These are phyloP conservation scores for Chaetoderma sp. DNA, from an alignment of 2,888 invertebrate genomes.

Conservation along the genomic window DNA sequence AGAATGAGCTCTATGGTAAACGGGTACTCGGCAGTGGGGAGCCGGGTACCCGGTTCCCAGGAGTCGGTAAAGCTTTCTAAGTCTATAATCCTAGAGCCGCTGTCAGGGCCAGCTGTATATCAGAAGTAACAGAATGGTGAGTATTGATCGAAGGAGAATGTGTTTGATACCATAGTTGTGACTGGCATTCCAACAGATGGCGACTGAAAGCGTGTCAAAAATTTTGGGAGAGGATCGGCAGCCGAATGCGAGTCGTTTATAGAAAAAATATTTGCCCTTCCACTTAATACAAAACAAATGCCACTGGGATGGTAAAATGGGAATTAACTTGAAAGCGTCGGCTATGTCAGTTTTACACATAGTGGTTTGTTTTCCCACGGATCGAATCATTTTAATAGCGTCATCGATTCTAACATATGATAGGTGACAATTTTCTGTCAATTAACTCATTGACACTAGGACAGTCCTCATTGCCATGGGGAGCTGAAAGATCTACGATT, in stretches of 20 bases:
- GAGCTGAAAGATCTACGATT: slow-evolving; percentile 36
- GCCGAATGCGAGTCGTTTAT: slow-evolving; percentile 18
- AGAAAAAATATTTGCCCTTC: slow-evolving; percentile 13
- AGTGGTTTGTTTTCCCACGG: slow-evolving; percentile 8
- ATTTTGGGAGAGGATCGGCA: slow-evolving; percentile 15
- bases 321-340: slow-evolving; percentile 17
- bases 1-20: too few relatives aligned
- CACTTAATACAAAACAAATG: slow-evolving; percentile 13
- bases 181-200: slow-evolving; percentile 16
- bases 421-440: slow-evolving; percentile 26
- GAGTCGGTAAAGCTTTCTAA: too few relatives aligned
- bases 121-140: too few relatives aligned
- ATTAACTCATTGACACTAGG: slow-evolving; percentile 35
- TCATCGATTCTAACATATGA: slow-evolving; percentile 38
- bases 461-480: slow-evolving; percentile 27
- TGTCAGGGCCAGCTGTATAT: too few relatives aligned
- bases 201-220: slow-evolving; percentile 15
- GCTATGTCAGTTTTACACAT: slow-evolving; percentile 33
- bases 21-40: too few relatives aligned
- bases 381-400: slow-evolving; percentile 27
- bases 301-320: not conserved
- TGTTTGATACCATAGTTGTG: slow-evolving; percentile 4
- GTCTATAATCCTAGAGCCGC: too few relatives aligned
- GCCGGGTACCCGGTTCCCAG: too few relatives aligned
- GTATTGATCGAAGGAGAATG: too few relatives aligned